Evolutionary conservation across 1,140 invertebrate genomes (phyloP).

Genomic region (Dendroctonus valens): DNA sequence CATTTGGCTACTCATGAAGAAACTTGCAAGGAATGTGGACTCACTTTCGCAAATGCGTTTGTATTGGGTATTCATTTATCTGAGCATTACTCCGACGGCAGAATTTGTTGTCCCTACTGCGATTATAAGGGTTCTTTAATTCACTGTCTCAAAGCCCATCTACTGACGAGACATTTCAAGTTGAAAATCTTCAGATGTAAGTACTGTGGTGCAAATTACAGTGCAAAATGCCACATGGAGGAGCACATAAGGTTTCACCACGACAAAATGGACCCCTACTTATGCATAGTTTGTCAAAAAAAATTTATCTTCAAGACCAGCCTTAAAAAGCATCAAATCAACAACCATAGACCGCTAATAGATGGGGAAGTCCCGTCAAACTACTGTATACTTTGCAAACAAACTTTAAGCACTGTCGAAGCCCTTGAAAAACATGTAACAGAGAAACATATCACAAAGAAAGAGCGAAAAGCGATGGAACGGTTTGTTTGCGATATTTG

Average conservation of each 20-base stretch:
- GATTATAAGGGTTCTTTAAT: constrained; percentile 9
- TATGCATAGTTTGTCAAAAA: constrained; percentile 21
- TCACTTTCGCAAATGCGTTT: constrained; percentile 12
- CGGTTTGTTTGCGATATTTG: constrained; percentile 68
- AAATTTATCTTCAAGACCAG: constrained; percentile 28
- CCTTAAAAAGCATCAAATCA: constrained; percentile 26
- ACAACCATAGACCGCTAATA: constrained; percentile 27
- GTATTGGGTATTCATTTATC: constrained; percentile 23
- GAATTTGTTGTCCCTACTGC: constrained; percentile 27
- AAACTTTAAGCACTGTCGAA: constrained; percentile 16
- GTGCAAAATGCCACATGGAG: constrained; percentile 12
- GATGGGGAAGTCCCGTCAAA: constrained; percentile 29
- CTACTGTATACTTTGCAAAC: constrained; percentile 30
- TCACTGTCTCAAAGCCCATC: constrained; percentile 20
- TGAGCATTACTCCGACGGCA: constrained; percentile 32
- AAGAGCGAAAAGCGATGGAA: constrained; percentile 44
- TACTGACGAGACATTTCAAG: constrained; percentile 20
- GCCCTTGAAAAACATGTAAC: constrained; percentile 18
- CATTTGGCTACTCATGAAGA: constrained; percentile 22
- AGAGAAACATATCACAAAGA: constrained; percentile 9
- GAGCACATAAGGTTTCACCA: constrained; percentile 28
- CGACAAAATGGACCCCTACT: constrained; percentile 25
- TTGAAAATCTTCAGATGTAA: constrained; percentile 22
- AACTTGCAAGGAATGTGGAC: constrained; percentile 12
- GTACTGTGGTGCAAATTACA: constrained; percentile 19